These are phyloP conservation scores for Molossus alvarezi DNA, from an alignment of 2,797 vertebrate genomes.

Conservation along the genomic window DNA sequence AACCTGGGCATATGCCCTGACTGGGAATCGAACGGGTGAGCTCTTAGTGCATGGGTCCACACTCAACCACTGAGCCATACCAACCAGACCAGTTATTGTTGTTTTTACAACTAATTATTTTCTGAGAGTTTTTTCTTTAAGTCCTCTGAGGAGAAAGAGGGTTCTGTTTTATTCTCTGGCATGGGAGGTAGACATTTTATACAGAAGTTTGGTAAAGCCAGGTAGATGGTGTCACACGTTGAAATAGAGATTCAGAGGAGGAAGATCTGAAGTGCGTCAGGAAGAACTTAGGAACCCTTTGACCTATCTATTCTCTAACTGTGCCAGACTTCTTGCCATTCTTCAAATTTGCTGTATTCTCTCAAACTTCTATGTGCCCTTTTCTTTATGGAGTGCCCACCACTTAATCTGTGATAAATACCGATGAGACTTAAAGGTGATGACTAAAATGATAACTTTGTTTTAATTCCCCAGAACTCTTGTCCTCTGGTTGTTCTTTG, in stretches of 20 bases:
- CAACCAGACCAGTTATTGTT: neutral
- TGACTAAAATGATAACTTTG: neutral
- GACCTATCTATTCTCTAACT: neutral
- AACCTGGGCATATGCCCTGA: no score
- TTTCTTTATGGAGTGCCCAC: neutral
- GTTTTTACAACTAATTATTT: constrained; percentile 39
- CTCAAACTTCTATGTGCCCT: neutral
- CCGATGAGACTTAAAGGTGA: neutral
- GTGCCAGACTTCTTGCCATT: neutral
- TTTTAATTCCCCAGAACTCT: neutral
- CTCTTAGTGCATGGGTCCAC: no score
- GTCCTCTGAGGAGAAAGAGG: neutral
- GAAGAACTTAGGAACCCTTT: neutral
- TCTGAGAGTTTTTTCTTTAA: neutral
- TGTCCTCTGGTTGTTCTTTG: neutral
- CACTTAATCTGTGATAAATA: neutral
- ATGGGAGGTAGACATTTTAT: neutral
- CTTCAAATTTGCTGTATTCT: neutral
- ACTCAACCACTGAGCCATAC: no score
- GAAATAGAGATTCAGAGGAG: neutral
- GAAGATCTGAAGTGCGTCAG: neutral
- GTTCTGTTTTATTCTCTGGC: neutral
- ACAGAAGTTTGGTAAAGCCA: neutral
- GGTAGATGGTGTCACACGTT: neutral
- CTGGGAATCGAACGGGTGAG: no score